Base-by-base conservation (phyloP, 1,140 invertebrate species). In the Drosophila repletoides region DNA sequence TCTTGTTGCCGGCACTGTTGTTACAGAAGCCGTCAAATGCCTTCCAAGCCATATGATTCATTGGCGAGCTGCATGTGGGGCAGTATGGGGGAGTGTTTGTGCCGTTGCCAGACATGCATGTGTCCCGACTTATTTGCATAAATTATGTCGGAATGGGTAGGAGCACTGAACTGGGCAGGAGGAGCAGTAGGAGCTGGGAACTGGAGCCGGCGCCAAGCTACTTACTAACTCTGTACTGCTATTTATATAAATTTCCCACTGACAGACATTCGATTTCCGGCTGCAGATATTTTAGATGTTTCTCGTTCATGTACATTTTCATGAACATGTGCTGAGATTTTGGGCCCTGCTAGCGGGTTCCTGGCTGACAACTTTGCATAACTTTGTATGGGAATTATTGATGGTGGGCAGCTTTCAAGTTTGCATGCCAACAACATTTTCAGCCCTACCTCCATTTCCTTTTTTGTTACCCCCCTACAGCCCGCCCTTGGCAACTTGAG, bases 201-300 rank as follows among this genome's bases (percentile, higher is more conserved):
- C 3, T 29, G 31, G 19, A 56, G 52, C 29, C 24, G 60, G 29
- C 17, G 61, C 53, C 52, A 40, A 29, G 52, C 59, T 48, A 71
- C 51, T 65, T 64, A 36, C 64, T 40, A 52, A n/a, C 64, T 9
- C 40, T 38, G 15, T 24, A 31, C 33, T 55, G 34, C 14, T 51
- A 60, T 63, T 63, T 69, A 79, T 73, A 69, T 66, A 72, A 68
- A 73, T 79, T 74, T 79, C 28, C 53, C 67, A 73, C 76, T 83
- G 72, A 69, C 72, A 83, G 77, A 76, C 77, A 69, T 83, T 81
- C 77, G 68, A 83, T 83, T 81, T 81, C 77, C 76, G 77, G 72
- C 34, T 65, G 61, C 61, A 65, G 43, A 58, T 60, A 60, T 38
- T 33, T 28, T 53, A 21, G 12, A 59, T 66, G 55, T 51, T 60